These are phyloP conservation scores for Macrophya annulata DNA, from an alignment of 2,888 invertebrate species.

Conservation along the genomic window DNA sequence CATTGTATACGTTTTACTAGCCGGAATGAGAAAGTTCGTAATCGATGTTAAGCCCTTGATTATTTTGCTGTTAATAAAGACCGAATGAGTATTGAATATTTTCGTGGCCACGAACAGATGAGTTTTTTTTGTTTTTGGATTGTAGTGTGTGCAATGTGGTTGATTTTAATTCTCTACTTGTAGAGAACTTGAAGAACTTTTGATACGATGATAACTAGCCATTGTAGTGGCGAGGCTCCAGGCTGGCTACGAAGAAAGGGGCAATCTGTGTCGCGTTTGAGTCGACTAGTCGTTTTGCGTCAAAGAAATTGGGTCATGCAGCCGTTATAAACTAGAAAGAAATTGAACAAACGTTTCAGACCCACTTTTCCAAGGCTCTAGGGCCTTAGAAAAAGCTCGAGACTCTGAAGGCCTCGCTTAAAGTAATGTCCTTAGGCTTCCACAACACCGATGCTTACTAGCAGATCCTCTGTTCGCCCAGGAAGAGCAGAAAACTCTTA, in stretches of 20 bases:
- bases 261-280: conserved; percentile 49
- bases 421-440: conserved; percentile 35
- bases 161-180: conserved; percentile 12
- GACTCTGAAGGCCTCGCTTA: conserved; percentile 15
- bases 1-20: background rate
- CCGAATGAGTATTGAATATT: background rate
- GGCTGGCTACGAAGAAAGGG: conserved; percentile 46
- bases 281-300: conserved; percentile 45
- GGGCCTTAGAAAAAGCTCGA: conserved; percentile 12
- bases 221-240: conserved; percentile 55
- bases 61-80: background rate
- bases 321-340: conserved; percentile 36
- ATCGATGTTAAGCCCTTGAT: background rate
- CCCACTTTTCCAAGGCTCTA: conserved; percentile 12
- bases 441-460: background rate
- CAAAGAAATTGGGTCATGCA: conserved; percentile 52
- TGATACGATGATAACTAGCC: conserved; percentile 40
- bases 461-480: background rate
- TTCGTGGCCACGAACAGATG: background rate
- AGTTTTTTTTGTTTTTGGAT: background rate
- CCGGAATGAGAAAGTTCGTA: background rate
- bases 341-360: conserved; percentile 40
- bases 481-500: background rate
- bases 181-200: conserved; percentile 41
- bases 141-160: background rate